Evolutionary conservation across 2,113 vertebrate species (phyloP).

Genomic region (Murina feae): DNA sequence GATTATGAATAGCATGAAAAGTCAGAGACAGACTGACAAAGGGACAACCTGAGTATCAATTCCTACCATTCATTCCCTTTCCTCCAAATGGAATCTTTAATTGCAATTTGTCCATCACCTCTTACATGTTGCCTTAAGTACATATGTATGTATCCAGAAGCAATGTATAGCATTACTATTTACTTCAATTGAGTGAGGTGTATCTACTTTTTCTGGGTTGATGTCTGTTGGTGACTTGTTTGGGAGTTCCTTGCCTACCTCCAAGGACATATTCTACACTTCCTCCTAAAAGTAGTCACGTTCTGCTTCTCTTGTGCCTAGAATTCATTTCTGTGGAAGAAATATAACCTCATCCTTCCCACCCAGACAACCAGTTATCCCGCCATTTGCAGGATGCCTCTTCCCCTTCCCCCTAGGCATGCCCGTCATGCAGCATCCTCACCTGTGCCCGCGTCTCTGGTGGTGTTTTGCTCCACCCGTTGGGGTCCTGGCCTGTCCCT

Average conservation of each 20-base stretch:
- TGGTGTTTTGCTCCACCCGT: not conserved
- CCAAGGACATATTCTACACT: not conserved
- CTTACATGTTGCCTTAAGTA: not conserved
- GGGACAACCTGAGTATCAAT: not conserved
- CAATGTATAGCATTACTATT: not conserved
- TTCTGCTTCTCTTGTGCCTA: not conserved
- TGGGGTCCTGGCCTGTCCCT: not conserved
- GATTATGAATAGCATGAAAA: not conserved
- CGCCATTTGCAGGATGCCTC: accelerated
- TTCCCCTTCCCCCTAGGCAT: not conserved
- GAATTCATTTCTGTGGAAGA: not conserved
- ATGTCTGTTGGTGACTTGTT: not conserved
- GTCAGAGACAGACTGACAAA: not conserved
- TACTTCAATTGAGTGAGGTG: no score
- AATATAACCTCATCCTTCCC: accelerated
- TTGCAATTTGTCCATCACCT: not conserved
- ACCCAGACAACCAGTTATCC: accelerated
- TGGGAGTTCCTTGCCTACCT: not conserved
- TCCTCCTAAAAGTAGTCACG: not conserved
- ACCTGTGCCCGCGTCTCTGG: not conserved
- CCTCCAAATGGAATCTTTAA: not conserved
- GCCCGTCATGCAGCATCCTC: no score
- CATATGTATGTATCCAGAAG: not conserved
- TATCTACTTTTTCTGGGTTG: not conserved
- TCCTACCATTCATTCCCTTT: accelerated